Base-by-base conservation (phyloP, 2,797 vertebrate species). In the Threskiornis aethiopicus region DNA sequence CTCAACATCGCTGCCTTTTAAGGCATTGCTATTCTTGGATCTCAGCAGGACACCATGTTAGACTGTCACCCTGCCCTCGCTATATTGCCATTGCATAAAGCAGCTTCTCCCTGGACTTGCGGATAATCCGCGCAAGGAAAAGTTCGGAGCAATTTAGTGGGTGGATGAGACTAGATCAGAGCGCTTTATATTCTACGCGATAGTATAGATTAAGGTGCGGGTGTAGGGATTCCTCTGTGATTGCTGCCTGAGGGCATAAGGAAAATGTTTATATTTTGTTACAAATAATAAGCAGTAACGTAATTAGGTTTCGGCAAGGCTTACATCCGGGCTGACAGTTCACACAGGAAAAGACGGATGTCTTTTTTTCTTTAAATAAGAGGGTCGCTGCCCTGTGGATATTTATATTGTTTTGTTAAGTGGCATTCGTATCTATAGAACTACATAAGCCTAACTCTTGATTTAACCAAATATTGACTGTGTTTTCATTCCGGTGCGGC, bases 1-100 rank as follows among this genome's bases (percentile, higher is more conserved):
- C 97, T 99, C 98, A 97, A 97, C 96, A 93, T 98, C 97, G 97
- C 96, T 98, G 98, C 98, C 97, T 98, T 98, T 98, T 98, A 98
- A 99, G 98, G 97, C 97, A 86, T 96, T 96, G 97, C 98, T 96
- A 98, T 98, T 99, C 98, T 97, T 97, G 97, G 97, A 91, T 97
- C 95, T 97, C 96, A 97, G 98, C 98, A 92, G 83, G 97, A 98
- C 97, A 92, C 98, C 94, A 96, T 98, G 96, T 95, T 98, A 97
- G 97, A 96, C 97, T 98, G 98, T 98, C 98, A 98, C 98, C 98
- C 80, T 49, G 85, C 59, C 26, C 92, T 84, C 80, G 20, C 79
- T 93, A 55, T n/a, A 18, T 20, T 97, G 97, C 96, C 97, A 96
- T 95, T 96, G 79, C 96, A 76, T 82, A 88, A 89, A 97, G 90